phyloP scores from a whole-genome alignment of 2,888 invertebrate species.

The Pherbina coryleti region DNA sequence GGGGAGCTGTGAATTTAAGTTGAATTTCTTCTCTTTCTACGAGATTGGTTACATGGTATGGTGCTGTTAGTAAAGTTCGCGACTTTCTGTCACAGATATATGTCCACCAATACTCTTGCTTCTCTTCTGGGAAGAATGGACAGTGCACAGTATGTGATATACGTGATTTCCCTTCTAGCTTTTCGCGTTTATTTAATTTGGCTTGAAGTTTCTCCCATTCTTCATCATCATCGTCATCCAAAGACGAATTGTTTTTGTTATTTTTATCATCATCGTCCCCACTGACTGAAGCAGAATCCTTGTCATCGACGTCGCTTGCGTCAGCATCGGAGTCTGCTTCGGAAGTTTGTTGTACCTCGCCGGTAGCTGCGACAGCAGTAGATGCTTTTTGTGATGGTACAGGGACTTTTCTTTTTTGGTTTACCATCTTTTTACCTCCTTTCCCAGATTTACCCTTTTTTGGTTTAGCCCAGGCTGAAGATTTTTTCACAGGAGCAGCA shows the following conservation, averaged over 20 bases:
- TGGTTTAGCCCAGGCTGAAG: constrained; percentile 86
- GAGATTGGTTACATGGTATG: constrained; percentile 93
- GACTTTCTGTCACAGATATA: constrained; percentile 97
- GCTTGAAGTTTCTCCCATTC: constrained; percentile 95
- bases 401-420: constrained; percentile 64
- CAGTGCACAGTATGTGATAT: constrained; percentile 97
- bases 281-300: constrained; percentile 69
- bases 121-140: constrained; percentile 93
- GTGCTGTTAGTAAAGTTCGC: constrained; percentile 90
- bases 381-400: constrained; percentile 65
- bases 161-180: constrained; percentile 93
- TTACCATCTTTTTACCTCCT: constrained; percentile 64
- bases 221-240: constrained; percentile 81
- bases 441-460: constrained; percentile 75
- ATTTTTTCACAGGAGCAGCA: constrained; percentile 74
- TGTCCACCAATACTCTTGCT: constrained; percentile 99
- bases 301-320: constrained; percentile 71
- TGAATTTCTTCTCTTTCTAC: constrained; percentile 91
- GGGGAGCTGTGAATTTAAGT: constrained; percentile 96
- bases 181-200: constrained; percentile 87
- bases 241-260: constrained; percentile 71
- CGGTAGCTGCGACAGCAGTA: constrained; percentile 57
- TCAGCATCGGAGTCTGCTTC: constrained; percentile 70
- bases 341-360: constrained; percentile 58
- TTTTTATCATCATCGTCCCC: constrained; percentile 75